Percentiles rank a stretch among this genome's conserved stretches.
Evolutionary conservation across 2,888 invertebrate genomes (phyloP).

Genomic region (Gisinianus flammeolus): DNA sequence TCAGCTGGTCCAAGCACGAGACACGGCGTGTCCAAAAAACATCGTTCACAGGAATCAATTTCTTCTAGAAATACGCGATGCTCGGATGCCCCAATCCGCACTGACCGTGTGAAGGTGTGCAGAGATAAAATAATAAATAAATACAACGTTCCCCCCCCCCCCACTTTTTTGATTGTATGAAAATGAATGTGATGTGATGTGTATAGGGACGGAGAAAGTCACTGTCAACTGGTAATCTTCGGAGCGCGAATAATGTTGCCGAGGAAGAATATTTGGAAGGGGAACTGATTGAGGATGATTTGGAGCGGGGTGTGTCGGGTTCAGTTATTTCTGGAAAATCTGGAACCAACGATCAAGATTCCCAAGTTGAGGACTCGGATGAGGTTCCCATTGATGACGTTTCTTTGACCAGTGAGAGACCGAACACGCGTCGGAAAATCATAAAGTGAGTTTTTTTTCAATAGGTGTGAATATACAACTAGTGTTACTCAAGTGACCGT

Average conservation of each 20-base stretch:
- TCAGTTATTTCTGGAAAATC: slow-evolving; percentile 53
- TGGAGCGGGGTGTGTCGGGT: slow-evolving; percentile 55
- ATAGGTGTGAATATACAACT: no score
- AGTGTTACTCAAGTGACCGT: neutral
- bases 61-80: slow-evolving; percentile 48
- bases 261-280: slow-evolving; percentile 62
- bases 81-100: slow-evolving; percentile 43
- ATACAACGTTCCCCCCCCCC: neutral
- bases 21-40: slow-evolving; percentile 25
- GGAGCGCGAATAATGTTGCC: slow-evolving; percentile 54
- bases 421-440: slow-evolving; percentile 16
- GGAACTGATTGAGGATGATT: slow-evolving; percentile 61
- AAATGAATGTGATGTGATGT: neutral
- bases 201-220: slow-evolving; percentile 58
- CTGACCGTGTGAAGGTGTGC: slow-evolving; percentile 42
- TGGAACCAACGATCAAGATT: slow-evolving; percentile 51
- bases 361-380: slow-evolving; percentile 45
- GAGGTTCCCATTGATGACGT: slow-evolving; percentile 53
- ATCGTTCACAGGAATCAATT: slow-evolving; percentile 57
- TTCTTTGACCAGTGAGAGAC: slow-evolving; percentile 53
- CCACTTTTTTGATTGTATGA: no score
- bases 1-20: slow-evolving; percentile 38
- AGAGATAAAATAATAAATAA: neutral
- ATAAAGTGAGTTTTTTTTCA: neutral
- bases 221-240: slow-evolving; percentile 59